Percentiles rank a stretch among this genome's conserved stretches.
Evolutionary conservation across 1,140 invertebrate species (phyloP).

Genomic region (Papilio machaon): DNA sequence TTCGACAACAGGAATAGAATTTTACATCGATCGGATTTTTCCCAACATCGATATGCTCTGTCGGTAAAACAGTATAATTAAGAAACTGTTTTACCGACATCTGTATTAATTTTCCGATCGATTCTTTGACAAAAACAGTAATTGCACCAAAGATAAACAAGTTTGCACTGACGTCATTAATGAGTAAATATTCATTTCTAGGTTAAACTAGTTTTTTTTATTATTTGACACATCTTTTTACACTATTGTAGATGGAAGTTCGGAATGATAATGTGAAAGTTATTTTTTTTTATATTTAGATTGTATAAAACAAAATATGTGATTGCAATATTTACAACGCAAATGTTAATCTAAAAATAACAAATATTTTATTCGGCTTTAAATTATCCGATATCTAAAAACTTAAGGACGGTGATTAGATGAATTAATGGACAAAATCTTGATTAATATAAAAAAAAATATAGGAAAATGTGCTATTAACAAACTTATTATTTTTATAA

Average conservation of each 20-base stretch:
- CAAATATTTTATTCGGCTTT: not conserved
- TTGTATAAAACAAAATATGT: not conserved
- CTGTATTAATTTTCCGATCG: not conserved
- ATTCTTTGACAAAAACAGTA: not conserved
- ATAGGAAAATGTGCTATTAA: not conserved
- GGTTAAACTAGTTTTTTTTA: not conserved
- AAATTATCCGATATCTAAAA: not conserved
- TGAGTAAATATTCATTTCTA: not conserved
- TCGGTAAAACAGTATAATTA: not conserved
- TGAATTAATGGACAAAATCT: not conserved
- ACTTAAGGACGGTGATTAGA: not conserved
- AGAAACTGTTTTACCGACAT: not conserved
- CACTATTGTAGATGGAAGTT: not conserved
- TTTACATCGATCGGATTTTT: not conserved
- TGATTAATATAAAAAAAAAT: not conserved
- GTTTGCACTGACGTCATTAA: not conserved
- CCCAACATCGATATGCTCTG: not conserved
- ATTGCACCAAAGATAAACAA: not conserved
- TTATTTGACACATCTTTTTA: not conserved
- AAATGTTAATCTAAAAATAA: not conserved
- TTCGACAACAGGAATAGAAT: not conserved
- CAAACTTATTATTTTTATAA: not conserved
- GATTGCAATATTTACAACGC: not conserved
- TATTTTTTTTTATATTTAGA: not conserved
- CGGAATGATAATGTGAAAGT: not conserved